Evolutionary conservation across 2,888 invertebrate genomes (phyloP), one percentile per base, ranked within the genome.

Genomic region (Venustoraphidia nigricollis): DNA sequence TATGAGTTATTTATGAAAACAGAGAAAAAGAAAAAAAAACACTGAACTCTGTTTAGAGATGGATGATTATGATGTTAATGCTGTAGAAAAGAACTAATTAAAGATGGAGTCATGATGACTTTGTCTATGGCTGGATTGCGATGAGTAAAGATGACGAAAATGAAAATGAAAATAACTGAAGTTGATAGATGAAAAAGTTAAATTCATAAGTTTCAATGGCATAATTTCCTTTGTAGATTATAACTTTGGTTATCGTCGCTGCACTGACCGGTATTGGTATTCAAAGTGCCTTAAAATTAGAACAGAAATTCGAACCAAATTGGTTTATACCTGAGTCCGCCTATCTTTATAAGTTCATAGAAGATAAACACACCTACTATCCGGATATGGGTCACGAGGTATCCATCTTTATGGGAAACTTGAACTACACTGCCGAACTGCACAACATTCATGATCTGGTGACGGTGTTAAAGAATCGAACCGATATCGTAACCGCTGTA

Each of bases 251-350:
- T 47, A 79, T 83, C 2, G 47, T 79, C 36, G 64, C 68, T 9
- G 66, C 80, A 27, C 6, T 27, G 50, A 71, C 79, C 6, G 75
- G 74, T 27, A 69, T 79, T 51, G 81, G 81, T 58, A 68, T 79
- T 48, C 67, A 76, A 56, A 77, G 80, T 36, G 68, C 79, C 44
- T 64, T 77, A 46, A 71, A 73, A 54, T 66, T 88, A 46, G 78
- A 84, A 60, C 86, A 87, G 63, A 78, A 81, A 61, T 88, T 87
- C 64, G 85, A 88, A 63, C 81, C 82, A 0, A 72, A 71, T 47
- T 87, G 87, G 87, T 87, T 88, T 59, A 71, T 88, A 49, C 87
- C 88, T 0, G 72, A 77, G 46, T 72, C 72, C 45, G 78, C 82
- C 0, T 81, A 85, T 60, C 74, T 81, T 46, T 74, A 72, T 54